Percentiles rank a stretch among this genome's conserved stretches.
Conservation (phyloP, 2,113 vertebrate genomes). For the Brachionichthys hirsutus region DNA sequence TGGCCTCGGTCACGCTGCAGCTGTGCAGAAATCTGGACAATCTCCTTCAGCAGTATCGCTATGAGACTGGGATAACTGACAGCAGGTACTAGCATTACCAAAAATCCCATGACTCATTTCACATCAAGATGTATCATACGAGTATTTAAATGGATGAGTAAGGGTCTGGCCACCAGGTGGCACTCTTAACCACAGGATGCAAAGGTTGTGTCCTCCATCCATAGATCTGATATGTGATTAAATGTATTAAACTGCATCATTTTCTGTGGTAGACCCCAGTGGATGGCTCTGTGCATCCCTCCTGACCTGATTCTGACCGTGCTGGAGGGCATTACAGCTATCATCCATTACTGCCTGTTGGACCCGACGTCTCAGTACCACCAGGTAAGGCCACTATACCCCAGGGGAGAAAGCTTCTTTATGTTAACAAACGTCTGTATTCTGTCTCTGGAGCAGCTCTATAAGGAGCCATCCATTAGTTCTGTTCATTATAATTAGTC, state of each 20-base stretch:
- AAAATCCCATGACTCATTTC: background rate
- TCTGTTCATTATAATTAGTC: background rate
- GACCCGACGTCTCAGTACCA: constrained; percentile 95
- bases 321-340: constrained; percentile 94
- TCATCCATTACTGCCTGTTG: constrained; percentile 97
- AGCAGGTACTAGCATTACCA: constrained; percentile 76
- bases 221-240: background rate
- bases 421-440: background rate
- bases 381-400: constrained; percentile 83
- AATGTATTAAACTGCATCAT: background rate
- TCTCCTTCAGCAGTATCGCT: constrained; percentile 94
- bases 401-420: background rate
- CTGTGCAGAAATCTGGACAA: constrained; percentile 97
- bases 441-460: background rate
- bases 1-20: constrained; percentile 95
- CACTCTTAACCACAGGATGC: constrained; percentile 25
- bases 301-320: constrained; percentile 96
- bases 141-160: background rate
- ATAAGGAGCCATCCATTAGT: background rate
- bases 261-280: constrained; percentile 83
- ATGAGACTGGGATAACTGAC: constrained; percentile 89
- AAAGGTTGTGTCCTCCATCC: background rate
- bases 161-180: constrained; percentile 51
- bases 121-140: background rate
- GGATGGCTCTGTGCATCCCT: constrained; percentile 93